A percentile compares a stretch with the other conserved stretches of the same genome.
phyloP scores from a whole-genome alignment of 2,797 vertebrate species.

The Chloroceryle inda region DNA sequence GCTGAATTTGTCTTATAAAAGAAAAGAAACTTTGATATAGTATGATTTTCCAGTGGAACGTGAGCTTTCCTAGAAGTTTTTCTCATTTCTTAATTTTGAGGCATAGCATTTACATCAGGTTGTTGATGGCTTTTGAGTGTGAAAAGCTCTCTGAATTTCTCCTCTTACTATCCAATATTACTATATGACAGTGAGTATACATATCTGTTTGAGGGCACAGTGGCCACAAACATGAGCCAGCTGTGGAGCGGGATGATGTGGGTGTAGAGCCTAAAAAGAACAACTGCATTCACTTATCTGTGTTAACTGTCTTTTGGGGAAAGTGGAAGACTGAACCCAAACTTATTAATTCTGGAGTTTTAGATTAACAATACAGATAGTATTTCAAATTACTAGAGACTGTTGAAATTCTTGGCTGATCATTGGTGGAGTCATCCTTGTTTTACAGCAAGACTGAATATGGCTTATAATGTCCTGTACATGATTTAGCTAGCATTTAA shows the following conservation, averaged over 20 bases:
- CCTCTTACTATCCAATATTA: neutral
- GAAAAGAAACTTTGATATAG: neutral
- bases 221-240: neutral
- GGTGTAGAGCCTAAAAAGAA: neutral
- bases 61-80: neutral
- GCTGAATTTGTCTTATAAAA: neutral
- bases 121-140: neutral
- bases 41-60: neutral
- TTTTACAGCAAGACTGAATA: neutral
- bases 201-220: neutral
- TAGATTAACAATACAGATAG: neutral
- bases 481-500: neutral
- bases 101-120: neutral
- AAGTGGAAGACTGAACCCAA: neutral
- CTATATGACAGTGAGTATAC: neutral
- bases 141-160: neutral
- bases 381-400: neutral
- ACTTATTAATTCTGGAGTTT: neutral
- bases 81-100: neutral
- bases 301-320: neutral
- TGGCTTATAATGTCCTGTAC: neutral
- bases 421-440: neutral
- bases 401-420: neutral
- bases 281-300: neutral
- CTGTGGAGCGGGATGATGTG: too few relatives aligned